phyloP scores from a whole-genome alignment of 1,140 invertebrate species.

The Mycetomoellerius zeteki region DNA sequence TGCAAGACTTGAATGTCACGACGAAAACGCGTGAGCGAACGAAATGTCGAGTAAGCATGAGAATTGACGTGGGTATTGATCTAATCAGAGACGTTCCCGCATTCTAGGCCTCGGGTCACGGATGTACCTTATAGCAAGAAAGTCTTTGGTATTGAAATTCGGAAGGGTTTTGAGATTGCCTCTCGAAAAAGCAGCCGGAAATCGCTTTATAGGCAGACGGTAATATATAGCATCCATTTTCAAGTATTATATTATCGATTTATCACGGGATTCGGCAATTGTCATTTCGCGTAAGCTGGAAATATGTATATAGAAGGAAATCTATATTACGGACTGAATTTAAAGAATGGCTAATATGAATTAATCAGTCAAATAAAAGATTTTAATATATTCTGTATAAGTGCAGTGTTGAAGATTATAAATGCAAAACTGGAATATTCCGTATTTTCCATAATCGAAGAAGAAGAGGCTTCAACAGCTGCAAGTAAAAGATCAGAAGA shows the following conservation, averaged over 20 bases:
- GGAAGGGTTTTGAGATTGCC: constrained; percentile 19
- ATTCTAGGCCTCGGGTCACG: neutral
- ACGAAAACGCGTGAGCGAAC: neutral
- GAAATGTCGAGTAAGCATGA: constrained; percentile 24
- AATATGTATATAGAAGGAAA: too few relatives aligned
- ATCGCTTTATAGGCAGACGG: constrained; percentile 35
- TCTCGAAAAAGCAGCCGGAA: constrained; percentile 35
- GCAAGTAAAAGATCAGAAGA: neutral
- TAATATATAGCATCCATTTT: constrained; percentile 30
- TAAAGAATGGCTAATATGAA: neutral
- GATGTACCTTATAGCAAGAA: neutral
- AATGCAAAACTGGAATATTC: neutral
- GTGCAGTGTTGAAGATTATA: neutral
- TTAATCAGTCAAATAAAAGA: neutral
- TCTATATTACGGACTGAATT: neutral
- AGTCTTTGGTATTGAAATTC: constrained; percentile 61
- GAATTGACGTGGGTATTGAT: constrained; percentile 36
- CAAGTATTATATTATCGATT: constrained; percentile 24
- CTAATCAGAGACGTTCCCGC: constrained; percentile 3
- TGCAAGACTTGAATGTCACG: neutral
- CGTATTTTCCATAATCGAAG: neutral
- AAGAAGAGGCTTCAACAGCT: neutral
- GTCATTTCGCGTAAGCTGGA: neutral
- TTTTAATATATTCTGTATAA: too few relatives aligned
- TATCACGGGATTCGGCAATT: neutral